Conservation (phyloP, 2,113 vertebrate genomes). For the Ibidorhyncha struthersii region DNA sequence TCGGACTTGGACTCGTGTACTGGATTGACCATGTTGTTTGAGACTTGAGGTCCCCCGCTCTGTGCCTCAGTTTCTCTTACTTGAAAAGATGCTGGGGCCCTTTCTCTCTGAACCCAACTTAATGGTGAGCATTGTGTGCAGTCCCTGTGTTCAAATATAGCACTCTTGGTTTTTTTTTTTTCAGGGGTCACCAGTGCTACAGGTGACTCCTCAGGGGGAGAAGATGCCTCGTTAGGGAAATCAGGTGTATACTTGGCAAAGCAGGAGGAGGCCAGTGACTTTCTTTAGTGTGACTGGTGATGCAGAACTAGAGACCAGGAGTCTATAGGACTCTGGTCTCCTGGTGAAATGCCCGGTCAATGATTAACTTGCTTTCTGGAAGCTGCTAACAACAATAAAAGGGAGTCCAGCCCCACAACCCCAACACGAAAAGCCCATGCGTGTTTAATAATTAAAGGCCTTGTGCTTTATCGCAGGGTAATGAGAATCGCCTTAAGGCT, state of each 20-base stretch:
- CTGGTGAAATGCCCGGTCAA: conserved; percentile 45
- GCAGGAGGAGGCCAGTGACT: neutral
- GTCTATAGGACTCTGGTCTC: conserved; percentile 23
- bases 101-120: too few relatives aligned
- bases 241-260: neutral
- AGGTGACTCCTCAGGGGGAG: neutral
- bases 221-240: neutral
- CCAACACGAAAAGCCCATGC: conserved; percentile 2
- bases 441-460: conserved; percentile 70
- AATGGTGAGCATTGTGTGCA: neutral
- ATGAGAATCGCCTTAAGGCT: conserved; percentile 3
- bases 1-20: fast-evolving
- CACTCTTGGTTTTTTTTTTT: neutral
- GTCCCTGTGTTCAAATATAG: fast-evolving
- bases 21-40: fast-evolving
- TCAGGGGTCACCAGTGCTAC: neutral
- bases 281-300: neutral
- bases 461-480: conserved; percentile 43
- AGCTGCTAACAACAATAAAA: conserved; percentile 41
- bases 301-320: conserved; percentile 9
- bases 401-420: conserved; percentile 5
- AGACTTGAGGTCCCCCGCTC: fast-evolving
- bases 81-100: neutral
- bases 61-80: neutral
- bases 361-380: conserved; percentile 65